Base-by-base conservation (phyloP, 2,113 vertebrate genomes). In the Podocnemis expansa region DNA sequence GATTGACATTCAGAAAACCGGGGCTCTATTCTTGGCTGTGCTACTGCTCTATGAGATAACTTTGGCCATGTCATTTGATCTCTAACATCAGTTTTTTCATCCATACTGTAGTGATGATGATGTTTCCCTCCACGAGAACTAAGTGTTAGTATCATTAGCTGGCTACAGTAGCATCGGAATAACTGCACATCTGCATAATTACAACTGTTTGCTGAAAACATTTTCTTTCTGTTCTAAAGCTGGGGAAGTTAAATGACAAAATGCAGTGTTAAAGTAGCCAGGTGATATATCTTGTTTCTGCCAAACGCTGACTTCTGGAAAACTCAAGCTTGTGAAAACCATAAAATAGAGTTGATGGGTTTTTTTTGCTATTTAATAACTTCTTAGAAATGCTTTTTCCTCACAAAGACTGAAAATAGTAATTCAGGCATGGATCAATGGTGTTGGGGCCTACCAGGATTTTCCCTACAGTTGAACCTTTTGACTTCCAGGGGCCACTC, bases 401-500 rank as follows among this genome's bases (percentile, higher is more conserved):
- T 8, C 47, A 9, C 5, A 0, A 0, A 17, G 43, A 12, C 8
- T 51, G 12, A 0, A 0, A 21, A 10, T n/a, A 52, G n/a, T 17
- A 29, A 4, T 87, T 91, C 0, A 0, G n/a, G 8, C 56, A n/a
- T 47, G 55, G n/a, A 63, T 73, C 43, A 43, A 25, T 13, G 41
- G 24, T 41, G 38, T 24, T 24, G 41, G 41, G 25, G 41, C 73
- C 25, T 41, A 76, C 10, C 6, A 43, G 41, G 24, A 76, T 41
- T 76, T 76, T 24, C 12, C 73, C 41, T 76, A 45, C 10, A 41
- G n/a, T 73, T 73, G 21, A 21, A 41, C 38, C n/a, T 41, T 73
- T 41, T 41, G 38, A 41, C 70, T 43, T 21, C 5, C 38, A 43
- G 5, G 24, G 22, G 3, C 73, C 25, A 43, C 27, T 70, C 5